Evolutionary conservation across 1,140 invertebrate species (phyloP), one percentile per base, ranked within the genome.

Genomic region (Achatina immaculata): DNA sequence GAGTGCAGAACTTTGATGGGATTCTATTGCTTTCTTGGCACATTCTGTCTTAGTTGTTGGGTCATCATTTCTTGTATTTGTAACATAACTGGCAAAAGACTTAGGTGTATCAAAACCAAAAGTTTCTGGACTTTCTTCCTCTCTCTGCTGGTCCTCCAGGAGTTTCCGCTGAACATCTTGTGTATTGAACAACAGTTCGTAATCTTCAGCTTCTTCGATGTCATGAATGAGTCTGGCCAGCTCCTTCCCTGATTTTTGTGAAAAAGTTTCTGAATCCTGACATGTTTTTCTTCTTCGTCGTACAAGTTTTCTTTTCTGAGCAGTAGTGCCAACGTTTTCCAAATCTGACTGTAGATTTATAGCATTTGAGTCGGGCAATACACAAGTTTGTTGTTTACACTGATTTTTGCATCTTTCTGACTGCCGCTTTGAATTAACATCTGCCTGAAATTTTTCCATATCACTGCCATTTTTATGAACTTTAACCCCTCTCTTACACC

Each of bases 181-280:
- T 38, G 87, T 87, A 77, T 85, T 84, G 16, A 86, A 85, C 68
- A 89, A 28, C 24, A 90, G 77, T 45, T 89, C 87, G 83, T 86
- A 84, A 24, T 84, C 82, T 79, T 90, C 89, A 34, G 89, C 89
- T 66, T 85, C 69, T 58, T 71, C 78, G 28, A 90, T 85, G 74
- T 83, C 83, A 36, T 82, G 80, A 24, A 80, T 82, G 14, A 89
- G 66, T 74, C 86, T 78, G n/a, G 78, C 36, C 40, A 48, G 71
- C 58, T 86, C 75, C 40, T 58, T 42, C 40, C 82, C 73, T 36
- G 48, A 48, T 11, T 42, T 55, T 75, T 69, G 80, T 42, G 76
- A 42, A 9, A 34, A 43, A 69, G 45, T 51, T 69, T 40, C 42
- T 74, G 62, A 34, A 81, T 40, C 31, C 51, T 45, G 72, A 36